A percentile compares a stretch with the other conserved stretches of the same genome.
phyloP scores from a whole-genome alignment of 2,888 invertebrate genomes.

The Lypha dubia region DNA sequence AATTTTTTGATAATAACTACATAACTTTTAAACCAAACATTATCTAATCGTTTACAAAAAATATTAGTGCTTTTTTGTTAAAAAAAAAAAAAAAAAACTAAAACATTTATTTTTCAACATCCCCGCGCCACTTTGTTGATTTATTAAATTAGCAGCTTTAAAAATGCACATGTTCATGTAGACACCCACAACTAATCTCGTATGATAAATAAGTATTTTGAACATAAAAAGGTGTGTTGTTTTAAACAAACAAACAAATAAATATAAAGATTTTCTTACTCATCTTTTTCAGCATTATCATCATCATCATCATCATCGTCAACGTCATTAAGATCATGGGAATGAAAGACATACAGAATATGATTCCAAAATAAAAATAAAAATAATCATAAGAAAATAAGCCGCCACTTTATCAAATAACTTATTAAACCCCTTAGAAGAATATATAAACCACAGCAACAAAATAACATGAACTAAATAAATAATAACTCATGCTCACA shows the following conservation, averaged over 20 bases:
- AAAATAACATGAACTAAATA: constrained; percentile 35
- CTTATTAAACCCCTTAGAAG: background rate
- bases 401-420: constrained; percentile 20
- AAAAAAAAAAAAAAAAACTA: no score
- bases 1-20: no score
- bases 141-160: constrained; percentile 44
- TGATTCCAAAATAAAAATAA: background rate
- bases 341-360: constrained; percentile 6
- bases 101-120: constrained; percentile 28
- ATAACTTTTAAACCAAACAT: background rate
- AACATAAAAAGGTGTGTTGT: constrained; percentile 53
- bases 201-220: constrained; percentile 14
- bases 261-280: constrained; percentile 46
- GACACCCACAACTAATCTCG: constrained; percentile 46
- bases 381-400: background rate
- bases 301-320: constrained; percentile 10
- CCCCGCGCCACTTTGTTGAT: constrained; percentile 35
- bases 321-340: constrained; percentile 15
- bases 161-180: constrained; percentile 26
- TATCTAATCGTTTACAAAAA: background rate
- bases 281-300: constrained; percentile 29
- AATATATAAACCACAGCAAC: constrained; percentile 17
- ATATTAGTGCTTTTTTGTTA: background rate
- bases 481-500: constrained; percentile 8
- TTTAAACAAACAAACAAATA: constrained; percentile 31